Evolutionary conservation across 2,113 vertebrate species (phyloP).

Genomic region (Motacilla alba): DNA sequence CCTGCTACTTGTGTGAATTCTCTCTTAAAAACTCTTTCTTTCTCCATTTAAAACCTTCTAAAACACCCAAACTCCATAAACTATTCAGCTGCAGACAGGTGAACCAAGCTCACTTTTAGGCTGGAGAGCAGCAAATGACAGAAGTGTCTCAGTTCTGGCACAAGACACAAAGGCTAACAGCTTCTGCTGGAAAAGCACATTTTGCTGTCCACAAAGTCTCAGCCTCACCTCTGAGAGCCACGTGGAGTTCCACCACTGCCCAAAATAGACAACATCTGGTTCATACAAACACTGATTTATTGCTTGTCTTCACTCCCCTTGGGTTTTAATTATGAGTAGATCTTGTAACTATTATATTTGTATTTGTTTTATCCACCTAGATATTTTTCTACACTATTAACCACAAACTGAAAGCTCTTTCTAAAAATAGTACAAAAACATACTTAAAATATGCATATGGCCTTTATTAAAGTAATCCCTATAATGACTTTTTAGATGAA

Average conservation of each 20-base stretch:
- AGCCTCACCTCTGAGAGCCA: neutral
- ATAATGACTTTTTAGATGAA: neutral
- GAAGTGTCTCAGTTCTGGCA: neutral
- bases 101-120: neutral
- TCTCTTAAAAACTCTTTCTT: neutral
- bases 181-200: neutral
- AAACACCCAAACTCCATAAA: neutral
- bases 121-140: neutral
- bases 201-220: neutral
- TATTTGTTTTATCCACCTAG: slow-evolving; percentile 9
- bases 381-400: neutral
- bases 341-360: slow-evolving; percentile 5
- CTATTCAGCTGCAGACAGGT: neutral
- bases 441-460: neutral
- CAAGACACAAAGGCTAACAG: neutral
- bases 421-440: neutral
- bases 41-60: neutral
- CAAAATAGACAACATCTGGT: slow-evolving; percentile 13
- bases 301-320: neutral
- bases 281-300: neutral
- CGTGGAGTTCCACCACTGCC: neutral
- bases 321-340: slow-evolving; percentile 13
- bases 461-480: slow-evolving; percentile 30
- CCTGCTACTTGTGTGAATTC: rapidly evolving
- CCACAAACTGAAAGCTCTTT: neutral